phyloP scores from a whole-genome alignment of 2,888 invertebrate genomes.

The Amphipyra tragopoginis region DNA sequence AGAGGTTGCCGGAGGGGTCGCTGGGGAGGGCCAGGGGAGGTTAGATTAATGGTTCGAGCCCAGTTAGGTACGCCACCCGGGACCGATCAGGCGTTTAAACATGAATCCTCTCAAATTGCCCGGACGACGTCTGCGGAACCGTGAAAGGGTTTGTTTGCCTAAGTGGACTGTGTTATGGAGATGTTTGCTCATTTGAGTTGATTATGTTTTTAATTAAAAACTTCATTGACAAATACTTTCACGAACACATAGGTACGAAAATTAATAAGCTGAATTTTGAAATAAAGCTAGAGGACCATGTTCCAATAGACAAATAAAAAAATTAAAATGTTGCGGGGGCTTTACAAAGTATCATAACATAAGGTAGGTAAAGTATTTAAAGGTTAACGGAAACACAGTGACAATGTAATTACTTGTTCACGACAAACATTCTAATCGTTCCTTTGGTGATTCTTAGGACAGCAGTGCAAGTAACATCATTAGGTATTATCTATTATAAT shows the following conservation, averaged over 20 bases:
- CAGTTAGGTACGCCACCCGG: conserved; percentile 71
- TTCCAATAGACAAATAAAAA: too few species aligned
- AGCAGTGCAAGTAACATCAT: background rate
- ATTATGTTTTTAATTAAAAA: conserved; percentile 20
- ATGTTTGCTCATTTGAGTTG: conserved; percentile 16
- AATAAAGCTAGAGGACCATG: background rate
- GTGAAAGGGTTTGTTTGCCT: conserved; percentile 68
- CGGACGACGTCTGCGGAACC: conserved; percentile 66
- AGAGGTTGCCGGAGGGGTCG: conserved; percentile 43
- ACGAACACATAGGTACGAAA: background rate
- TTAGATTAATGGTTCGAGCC: conserved; percentile 79
- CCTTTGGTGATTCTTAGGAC: background rate
- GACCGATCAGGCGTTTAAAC: conserved; percentile 82
- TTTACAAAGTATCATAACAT: background rate
- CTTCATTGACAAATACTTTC: background rate
- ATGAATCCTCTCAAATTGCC: conserved; percentile 80
- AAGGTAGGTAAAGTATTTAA: background rate
- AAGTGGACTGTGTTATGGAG: conserved; percentile 29
- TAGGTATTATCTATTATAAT: too few species aligned
- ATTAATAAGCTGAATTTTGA: background rate
- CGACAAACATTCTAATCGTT: background rate
- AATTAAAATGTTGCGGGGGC: too few species aligned
- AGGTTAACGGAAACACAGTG: background rate
- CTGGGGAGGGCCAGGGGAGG: conserved; percentile 62
- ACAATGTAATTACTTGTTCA: background rate